A percentile compares a stretch with the other conserved stretches of the same genome.
phyloP scores from a whole-genome alignment of 2,888 invertebrate genomes.

The Heliothis peltigera region DNA sequence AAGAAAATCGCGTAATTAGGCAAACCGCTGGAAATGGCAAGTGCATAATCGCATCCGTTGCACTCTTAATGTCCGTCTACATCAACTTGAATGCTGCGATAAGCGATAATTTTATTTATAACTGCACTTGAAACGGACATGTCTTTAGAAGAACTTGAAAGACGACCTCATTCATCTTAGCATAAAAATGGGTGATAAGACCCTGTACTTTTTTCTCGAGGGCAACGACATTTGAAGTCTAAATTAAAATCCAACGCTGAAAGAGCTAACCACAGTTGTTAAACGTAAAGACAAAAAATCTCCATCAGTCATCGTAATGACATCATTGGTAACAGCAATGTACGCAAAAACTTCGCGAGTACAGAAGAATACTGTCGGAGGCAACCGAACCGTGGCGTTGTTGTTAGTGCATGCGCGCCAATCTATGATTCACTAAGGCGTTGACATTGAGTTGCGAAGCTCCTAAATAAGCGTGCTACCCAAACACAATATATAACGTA shows the following conservation, averaged over 20 bases:
- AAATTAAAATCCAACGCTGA: constrained; percentile 15
- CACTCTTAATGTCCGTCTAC: constrained; percentile 8
- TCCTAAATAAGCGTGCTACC: constrained; percentile 47
- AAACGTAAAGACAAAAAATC: constrained; percentile 29
- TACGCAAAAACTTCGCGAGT: constrained; percentile 64
- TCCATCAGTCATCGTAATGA: constrained; percentile 66
- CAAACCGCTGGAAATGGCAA: constrained; percentile 7
- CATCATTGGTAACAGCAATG: constrained; percentile 73
- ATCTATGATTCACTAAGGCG: constrained; percentile 66
- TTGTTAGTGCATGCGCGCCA: constrained; percentile 45
- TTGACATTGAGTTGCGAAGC: constrained; percentile 68
- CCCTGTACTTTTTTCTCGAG: not conserved
- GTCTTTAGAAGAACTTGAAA: not conserved
- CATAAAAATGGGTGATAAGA: not conserved
- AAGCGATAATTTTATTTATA: constrained; percentile 41
- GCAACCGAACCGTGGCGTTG: constrained; percentile 69
- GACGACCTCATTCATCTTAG: not conserved
- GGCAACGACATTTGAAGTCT: constrained; percentile 14
- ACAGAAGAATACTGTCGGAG: constrained; percentile 66
- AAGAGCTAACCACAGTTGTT: constrained; percentile 19
- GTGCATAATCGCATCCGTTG: constrained; percentile 13
- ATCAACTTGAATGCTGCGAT: constrained; percentile 4
- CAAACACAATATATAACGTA: not conserved
- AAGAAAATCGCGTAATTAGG: not conserved
- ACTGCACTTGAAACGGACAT: not conserved